Evolutionary conservation across 2,797 vertebrate species (phyloP).

Genomic region (Mus spretus): DNA sequence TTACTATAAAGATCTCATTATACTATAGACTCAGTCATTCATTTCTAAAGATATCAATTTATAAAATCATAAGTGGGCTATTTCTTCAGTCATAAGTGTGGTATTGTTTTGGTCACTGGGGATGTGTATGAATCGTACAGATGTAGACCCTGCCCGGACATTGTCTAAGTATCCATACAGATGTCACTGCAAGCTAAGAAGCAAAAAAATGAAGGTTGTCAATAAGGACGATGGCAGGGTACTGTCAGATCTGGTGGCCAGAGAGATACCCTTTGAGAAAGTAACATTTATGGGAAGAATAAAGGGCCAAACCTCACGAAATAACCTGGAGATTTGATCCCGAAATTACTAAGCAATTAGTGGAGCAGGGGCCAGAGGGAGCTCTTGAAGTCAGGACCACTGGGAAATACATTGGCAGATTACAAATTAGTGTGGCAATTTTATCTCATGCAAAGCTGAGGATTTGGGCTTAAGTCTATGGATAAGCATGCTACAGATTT

Average conservation of each 20-base stretch:
- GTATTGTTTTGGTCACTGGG: not conserved
- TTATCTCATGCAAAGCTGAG: not conserved
- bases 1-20: not conserved
- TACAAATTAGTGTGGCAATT: not conserved
- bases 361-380: not conserved
- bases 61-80: not conserved
- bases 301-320: not conserved
- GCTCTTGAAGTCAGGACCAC: not conserved
- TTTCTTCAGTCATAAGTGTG: not conserved
- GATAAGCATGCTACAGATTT: not conserved
- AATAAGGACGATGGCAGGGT: not conserved
- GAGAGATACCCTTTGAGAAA: not conserved
- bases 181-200: not conserved
- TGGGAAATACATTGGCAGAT: not conserved
- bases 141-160: not conserved
- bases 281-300: not conserved
- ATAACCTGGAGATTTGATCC: not conserved
- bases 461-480: not conserved
- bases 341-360: not conserved
- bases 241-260: not conserved
- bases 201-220: too few relatives aligned
- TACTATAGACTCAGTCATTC: not conserved
- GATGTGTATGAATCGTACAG: not conserved
- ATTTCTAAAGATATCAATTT: not conserved
- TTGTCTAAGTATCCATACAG: not conserved